Evolutionary conservation across 2,888 invertebrate species (phyloP).

Genomic region (Gasteruption jaculator): DNA sequence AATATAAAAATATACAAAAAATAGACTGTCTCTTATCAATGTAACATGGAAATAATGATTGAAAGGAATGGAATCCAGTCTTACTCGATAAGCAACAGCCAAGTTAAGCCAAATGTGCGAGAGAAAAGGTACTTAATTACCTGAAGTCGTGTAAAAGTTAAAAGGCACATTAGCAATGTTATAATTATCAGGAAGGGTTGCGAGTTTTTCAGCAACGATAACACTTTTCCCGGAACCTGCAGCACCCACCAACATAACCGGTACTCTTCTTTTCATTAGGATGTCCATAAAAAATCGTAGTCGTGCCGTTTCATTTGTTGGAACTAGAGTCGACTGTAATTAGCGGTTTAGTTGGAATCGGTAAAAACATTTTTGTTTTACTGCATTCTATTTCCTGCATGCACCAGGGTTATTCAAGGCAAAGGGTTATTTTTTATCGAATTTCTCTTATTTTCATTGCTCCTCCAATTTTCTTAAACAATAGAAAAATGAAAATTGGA

Average conservation of each 20-base stretch:
- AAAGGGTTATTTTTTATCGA: too few species aligned
- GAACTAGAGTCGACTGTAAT: conserved; percentile 72
- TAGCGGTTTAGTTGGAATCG: conserved; percentile 4
- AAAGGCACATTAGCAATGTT: conserved; percentile 86
- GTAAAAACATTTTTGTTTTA: conserved; percentile 3
- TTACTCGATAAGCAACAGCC: too few species aligned
- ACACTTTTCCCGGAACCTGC: conserved; percentile 92
- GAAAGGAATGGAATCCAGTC: too few species aligned
- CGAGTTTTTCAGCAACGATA: conserved; percentile 80
- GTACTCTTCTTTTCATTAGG: conserved; percentile 70
- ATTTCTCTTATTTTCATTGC: too few species aligned
- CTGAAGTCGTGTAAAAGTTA: conserved; percentile 92
- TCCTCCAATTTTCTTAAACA: too few species aligned
- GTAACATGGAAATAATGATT: too few species aligned
- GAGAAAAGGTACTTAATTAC: conserved; percentile 41
- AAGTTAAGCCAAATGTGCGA: not conserved
- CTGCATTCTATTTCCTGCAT: not conserved
- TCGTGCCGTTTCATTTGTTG: conserved; percentile 85
- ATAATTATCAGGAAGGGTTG: conserved; percentile 69
- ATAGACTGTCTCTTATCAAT: too few species aligned
- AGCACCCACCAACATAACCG: conserved; percentile 86
- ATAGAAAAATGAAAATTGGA: conserved; percentile 8
- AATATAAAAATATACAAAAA: too few species aligned
- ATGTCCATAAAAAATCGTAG: conserved; percentile 84
- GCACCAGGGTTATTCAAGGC: too few species aligned